phyloP scores from a whole-genome alignment of 37 sponge, comb jelly and placozoan species.

The Haliclona indistincta region DNA sequence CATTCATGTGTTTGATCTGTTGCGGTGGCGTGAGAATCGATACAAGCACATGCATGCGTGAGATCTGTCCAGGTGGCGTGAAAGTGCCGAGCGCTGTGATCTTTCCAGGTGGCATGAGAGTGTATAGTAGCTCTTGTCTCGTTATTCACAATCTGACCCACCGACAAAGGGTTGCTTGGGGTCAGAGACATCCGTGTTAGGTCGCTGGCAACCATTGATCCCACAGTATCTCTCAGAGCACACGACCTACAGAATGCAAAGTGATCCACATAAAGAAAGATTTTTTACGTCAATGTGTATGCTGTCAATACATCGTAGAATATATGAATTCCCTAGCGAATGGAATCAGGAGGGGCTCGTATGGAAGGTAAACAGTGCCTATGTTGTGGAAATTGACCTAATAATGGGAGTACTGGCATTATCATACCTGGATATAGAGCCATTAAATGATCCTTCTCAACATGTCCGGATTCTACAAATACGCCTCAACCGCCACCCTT shows the following conservation, averaged over 20 bases:
- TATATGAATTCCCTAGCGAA: constrained; percentile 68
- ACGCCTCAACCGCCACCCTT: constrained; percentile 66
- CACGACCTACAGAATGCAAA: constrained; percentile 59
- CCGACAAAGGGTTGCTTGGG: constrained; percentile 60
- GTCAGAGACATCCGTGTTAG: constrained; percentile 61
- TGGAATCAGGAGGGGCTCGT: constrained; percentile 57
- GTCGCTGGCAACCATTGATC: constrained; percentile 57
- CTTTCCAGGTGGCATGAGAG: too few relatives aligned
- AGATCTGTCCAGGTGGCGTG: too few relatives aligned
- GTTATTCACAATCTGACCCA: constrained; percentile 88
- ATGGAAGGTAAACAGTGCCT: constrained; percentile 60
- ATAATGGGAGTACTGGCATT: constrained; percentile 11
- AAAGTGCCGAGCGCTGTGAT: too few relatives aligned
- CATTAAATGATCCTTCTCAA: constrained; percentile 44
- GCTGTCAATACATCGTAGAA: constrained; percentile 79
- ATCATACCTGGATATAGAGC: constrained; percentile 76
- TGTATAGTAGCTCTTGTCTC: constrained; percentile 37
- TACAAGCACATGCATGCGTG: too few relatives aligned
- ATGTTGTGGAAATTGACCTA: not conserved
- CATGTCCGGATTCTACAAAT: constrained; percentile 51
- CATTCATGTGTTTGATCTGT: too few relatives aligned
- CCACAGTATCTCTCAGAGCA: constrained; percentile 59
- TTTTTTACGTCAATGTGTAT: constrained; percentile 71
- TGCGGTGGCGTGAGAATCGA: too few relatives aligned
- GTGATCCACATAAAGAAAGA: not conserved